Conservation (phyloP, 2,888 invertebrate genomes). For the Ditula angustiorana region DNA sequence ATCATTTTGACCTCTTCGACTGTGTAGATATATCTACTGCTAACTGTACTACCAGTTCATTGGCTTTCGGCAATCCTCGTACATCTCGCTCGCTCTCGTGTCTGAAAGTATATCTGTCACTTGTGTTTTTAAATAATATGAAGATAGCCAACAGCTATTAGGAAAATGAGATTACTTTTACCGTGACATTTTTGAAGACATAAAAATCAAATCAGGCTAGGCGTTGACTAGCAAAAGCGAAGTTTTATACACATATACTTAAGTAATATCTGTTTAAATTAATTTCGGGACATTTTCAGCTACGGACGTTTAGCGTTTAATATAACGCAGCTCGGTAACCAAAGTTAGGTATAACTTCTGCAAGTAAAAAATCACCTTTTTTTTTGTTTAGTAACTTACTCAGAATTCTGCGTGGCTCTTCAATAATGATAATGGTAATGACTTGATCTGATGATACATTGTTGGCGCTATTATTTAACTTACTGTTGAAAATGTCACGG, state of each 20-base stretch:
- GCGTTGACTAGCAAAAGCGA: background rate
- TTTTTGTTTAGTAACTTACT: background rate
- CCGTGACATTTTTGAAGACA: slow-evolving; percentile 30
- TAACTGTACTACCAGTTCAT: no score
- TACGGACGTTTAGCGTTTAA: background rate
- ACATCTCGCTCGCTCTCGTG: no score
- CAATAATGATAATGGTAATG: background rate
- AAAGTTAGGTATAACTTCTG: background rate
- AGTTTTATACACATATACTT: background rate
- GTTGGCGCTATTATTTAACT: no score
- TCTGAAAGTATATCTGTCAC: no score
- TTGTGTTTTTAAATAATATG: no score
- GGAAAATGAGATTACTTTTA: no score
- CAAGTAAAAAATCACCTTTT: background rate
- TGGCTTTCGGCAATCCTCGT: no score
- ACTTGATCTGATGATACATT: no score
- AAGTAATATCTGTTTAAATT: background rate
- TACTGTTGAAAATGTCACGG: slow-evolving; percentile 33
- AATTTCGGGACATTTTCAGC: no score
- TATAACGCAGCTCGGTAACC: background rate
- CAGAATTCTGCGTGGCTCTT: background rate
- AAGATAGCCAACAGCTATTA: no score
- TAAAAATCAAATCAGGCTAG: background rate
- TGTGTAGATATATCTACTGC: no score
- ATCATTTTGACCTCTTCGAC: no score